Evolutionary conservation across 2,888 invertebrate genomes (phyloP), one percentile per base, ranked within the genome.

Genomic region (Callosobruchus maculatus): DNA sequence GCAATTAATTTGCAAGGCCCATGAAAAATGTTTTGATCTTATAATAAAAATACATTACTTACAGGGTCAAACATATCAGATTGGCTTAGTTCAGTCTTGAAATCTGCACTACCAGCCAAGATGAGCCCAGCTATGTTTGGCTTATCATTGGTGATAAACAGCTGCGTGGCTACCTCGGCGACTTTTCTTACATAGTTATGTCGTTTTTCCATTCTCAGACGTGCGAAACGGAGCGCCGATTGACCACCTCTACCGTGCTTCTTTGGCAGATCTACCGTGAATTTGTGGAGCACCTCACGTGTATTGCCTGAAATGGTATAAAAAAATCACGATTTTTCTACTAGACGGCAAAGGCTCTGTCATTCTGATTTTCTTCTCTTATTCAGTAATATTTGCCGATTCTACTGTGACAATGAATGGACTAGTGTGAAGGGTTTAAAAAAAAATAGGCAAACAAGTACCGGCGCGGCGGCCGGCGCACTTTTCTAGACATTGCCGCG

Each of bases 181-280:
- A 99, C 99, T 90, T 99, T 99, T 77, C 99, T 91, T 75, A 99
- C 98, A 87, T 99, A 99, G 88, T 99, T 99, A 90, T 99, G 99
- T 77, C 99, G 91, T 86, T 99, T 99, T 89, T 99, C 99, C 98
- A 99, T 98, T 83, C 99, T 93, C 80, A 99, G 91, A 89, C 99
- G 96, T 20, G 99, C 99, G 88, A 99, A 99, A 93, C 99, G 98
- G 79, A 99, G 89, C 67, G 99, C 99, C 7, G 99, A 99, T 88
- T 99, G 99, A 92, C 99, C 99, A 90, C 99, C 99, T 87, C 99
- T 94, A 20, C 99, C 99, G 90, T 99, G 99, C 88, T 99, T 99
- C 89, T 99, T 99, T 0, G 99, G 99, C 82, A 99, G 90, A 87
- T 99, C 99, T 4, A 99, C 99, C 0, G 96, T 97, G 88, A 98